phyloP scores from a whole-genome alignment of 2,113 vertebrate species.

The rat (Rattus norvegicus) region DNA sequence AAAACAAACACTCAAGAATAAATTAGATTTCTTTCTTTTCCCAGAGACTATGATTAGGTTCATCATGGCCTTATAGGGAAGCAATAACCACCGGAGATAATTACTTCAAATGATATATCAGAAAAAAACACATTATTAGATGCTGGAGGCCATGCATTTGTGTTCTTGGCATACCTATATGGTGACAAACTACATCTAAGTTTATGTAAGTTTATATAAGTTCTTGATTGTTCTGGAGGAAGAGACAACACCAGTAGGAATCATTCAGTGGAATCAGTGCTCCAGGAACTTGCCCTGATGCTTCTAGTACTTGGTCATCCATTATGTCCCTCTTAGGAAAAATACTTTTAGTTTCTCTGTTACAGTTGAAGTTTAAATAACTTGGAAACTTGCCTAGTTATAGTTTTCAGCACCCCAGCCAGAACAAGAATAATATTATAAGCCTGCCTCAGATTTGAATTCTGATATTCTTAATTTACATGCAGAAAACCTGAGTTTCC shows the following conservation, averaged over 20 bases:
- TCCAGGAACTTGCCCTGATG: not conserved
- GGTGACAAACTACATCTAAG: not conserved
- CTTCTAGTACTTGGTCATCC: not conserved
- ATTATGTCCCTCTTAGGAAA: not conserved
- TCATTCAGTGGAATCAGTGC: not conserved
- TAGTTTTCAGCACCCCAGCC: not conserved
- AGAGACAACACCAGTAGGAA: not conserved
- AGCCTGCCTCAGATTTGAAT: not conserved
- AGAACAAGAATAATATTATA: not conserved
- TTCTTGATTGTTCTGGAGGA: not conserved
- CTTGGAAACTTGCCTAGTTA: not conserved
- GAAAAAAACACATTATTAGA: not conserved
- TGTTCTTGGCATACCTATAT: conserved; percentile 15
- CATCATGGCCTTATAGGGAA: not conserved
- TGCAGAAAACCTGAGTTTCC: not conserved
- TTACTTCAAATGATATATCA: conserved; percentile 29
- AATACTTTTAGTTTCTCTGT: not conserved
- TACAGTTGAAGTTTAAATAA: not conserved
- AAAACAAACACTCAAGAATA: conserved; percentile 13
- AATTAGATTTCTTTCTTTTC: conserved; percentile 34
- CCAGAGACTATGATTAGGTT: not conserved
- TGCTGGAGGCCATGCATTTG: not conserved
- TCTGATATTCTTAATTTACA: not conserved
- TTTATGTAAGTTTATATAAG: not conserved
- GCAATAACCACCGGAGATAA: not conserved